Base-by-base conservation (phyloP, 2,888 invertebrate species). In the Thalpophila matura region DNA sequence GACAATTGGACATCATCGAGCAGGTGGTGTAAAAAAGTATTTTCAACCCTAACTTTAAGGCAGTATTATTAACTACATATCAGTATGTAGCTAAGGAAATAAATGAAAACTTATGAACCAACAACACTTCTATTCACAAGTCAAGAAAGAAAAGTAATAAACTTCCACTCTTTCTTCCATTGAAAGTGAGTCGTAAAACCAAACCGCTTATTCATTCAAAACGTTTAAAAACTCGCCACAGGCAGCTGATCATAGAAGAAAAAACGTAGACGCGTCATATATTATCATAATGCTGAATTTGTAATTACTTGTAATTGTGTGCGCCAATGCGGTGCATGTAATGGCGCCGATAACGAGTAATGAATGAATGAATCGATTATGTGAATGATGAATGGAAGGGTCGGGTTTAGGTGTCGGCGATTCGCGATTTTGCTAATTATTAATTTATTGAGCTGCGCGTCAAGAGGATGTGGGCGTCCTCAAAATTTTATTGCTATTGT, bases 311-410 rank as follows among this genome's bases (percentile, higher is more conserved):
- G 53, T 77, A 66, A 74, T 80, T 80, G 64, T 64, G 57, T 53
- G 58, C 66, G 49, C 42, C 42, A 70, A 67, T 53, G 68, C 64
- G 49, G 50, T 50, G 56, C 56, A 26, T 51, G 50, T 67, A 64
- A 67, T 66, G 54, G 73, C 60, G 70, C 58, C 66, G 50, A 57
- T 72, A 67, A 66, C 57, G 47, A 55, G 68, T 60, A 63, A 66
- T 65, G 81, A 85, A 85, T 88, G 85, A 88, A 88, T 88, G 85
- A 87, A 86, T 82, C 73, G 67, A 86, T 84, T 80, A 81, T 61
- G 51, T 59, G 65, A 75, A 49, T 37, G 58, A 80, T 82, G 83
- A 86, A 84, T 85, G 85, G 74, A 76, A 29, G 45, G 37, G 27
- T 6, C 26, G 24, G 66, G 60, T 12, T 18, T 24, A 29, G 50